Base-by-base conservation (phyloP, 1,140 invertebrate species). In the Saccostrea glomerata region DNA sequence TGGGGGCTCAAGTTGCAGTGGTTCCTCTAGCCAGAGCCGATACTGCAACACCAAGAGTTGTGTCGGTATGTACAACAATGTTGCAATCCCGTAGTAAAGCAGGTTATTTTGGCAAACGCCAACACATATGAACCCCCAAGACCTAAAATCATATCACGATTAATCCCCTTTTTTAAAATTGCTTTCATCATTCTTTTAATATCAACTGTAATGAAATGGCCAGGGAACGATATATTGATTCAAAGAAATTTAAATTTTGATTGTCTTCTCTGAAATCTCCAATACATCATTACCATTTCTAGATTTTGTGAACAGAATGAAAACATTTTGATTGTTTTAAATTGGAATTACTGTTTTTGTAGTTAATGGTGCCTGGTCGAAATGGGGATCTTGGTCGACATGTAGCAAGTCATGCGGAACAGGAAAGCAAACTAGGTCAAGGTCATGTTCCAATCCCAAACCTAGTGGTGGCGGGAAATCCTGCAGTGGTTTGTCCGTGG, bases 221-320 rank as follows among this genome's bases (percentile, higher is more conserved):
- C 60, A 30, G n/a, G 56, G 70, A 88, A 88, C 60, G 12, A 84
- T 40, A 66, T 56, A 84, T 36, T 23, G 13, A 25, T 47, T 47
- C 9, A 47, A 1, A 47, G 47, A 47, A 47, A 1, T 47, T 47
- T 36, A 36, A 36, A 36, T 36, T n/a, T n/a, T 7, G 47, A 6
- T 47, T 47, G 2, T 47, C 47, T 47, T 47, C 47, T 47, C 47
- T 47, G 47, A 47, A 47, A 47, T 9, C 47, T 47, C 6, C 2
- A 47, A 47, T 47, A 6, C 47, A 47, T 47, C 47, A 1, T 47
- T 47, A 5, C 6, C 47, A 3, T 47, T 47, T 47, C 9, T 47
- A 47, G 47, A 3, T 6, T 47, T 3, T 9, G 47, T 47, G 47
- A 47, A 7, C 2, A 5, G 47, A 47, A 47, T 7, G n/a, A n/a